Conservation (phyloP, 2,797 vertebrate genomes). For the Ptychadena robeensis region DNA sequence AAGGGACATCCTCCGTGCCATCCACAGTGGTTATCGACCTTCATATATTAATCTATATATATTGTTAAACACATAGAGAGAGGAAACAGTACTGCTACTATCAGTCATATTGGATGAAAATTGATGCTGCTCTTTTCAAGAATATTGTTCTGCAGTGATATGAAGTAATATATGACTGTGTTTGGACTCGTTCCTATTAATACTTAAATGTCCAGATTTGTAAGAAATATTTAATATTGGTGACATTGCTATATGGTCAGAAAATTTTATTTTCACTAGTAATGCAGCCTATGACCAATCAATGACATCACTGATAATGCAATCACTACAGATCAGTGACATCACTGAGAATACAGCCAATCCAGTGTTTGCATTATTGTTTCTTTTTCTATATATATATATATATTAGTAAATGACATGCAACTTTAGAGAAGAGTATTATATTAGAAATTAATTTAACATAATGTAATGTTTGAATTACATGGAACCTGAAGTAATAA, state of each 20-base stretch:
- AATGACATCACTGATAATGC: background rate
- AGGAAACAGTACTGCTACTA: conserved; percentile 3
- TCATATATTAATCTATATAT: background rate
- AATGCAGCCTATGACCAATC: too few species aligned
- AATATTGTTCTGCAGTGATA: conserved; percentile 9
- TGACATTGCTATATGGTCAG: too few species aligned
- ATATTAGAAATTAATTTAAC: background rate
- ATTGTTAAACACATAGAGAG: background rate
- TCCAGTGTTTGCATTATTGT: background rate
- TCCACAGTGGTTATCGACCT: background rate
- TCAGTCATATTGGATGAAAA: background rate
- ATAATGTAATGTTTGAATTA: background rate
- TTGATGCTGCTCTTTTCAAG: conserved; percentile 14
- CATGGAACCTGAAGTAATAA: background rate
- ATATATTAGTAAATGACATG: background rate
- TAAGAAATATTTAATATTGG: too few species aligned
- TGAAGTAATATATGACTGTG: background rate
- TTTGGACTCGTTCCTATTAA: conserved; percentile 22
- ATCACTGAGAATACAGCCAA: too few species aligned
- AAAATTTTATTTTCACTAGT: too few species aligned
- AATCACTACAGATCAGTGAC: too few species aligned
- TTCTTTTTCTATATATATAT: background rate
- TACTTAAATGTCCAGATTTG: too few species aligned
- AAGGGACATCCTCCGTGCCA: conserved; percentile 29
- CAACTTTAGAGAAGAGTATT: background rate